These are phyloP conservation scores for Aphelenchoides fujianensis DNA, from an alignment of 1,140 invertebrate genomes.

Conservation along the genomic window DNA sequence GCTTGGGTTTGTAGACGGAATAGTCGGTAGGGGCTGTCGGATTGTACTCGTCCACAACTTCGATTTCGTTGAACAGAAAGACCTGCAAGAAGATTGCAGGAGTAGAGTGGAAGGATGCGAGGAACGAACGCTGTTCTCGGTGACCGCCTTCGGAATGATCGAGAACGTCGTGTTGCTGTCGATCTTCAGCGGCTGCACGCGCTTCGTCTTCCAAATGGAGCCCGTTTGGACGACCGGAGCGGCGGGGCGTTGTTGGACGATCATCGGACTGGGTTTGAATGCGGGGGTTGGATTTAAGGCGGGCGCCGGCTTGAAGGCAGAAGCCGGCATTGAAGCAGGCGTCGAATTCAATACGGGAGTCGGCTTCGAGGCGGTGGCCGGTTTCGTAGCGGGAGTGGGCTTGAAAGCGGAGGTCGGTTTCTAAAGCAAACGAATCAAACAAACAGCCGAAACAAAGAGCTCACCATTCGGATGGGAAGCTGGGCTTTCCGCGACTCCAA, in stretches of 20 bases:
- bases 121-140: constrained; percentile 55
- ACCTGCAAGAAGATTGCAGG: constrained; percentile 43
- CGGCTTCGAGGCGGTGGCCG: too few relatives aligned
- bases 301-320: too few relatives aligned
- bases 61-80: constrained; percentile 54
- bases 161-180: constrained; percentile 30
- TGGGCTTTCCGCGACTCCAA: constrained; percentile 3
- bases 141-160: constrained; percentile 58
- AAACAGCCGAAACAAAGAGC: too few relatives aligned
- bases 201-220: constrained; percentile 33
- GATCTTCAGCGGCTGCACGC: constrained; percentile 43
- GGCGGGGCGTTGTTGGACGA: background rate
- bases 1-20: constrained; percentile 49
- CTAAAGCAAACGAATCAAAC: too few relatives aligned
- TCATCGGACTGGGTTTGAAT: constrained; percentile 4
- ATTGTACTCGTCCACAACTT: constrained; percentile 57
- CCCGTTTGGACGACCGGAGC: constrained; percentile 1
- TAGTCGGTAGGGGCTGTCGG: constrained; percentile 58
- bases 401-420: background rate
- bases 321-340: too few relatives aligned
- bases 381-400: too few relatives aligned
- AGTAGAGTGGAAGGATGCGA: background rate
- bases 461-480: constrained; percentile 2
- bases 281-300: too few relatives aligned
- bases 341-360: too few relatives aligned